Conservation (phyloP, 2,888 invertebrate genomes). For the Miltochrista miniata region DNA sequence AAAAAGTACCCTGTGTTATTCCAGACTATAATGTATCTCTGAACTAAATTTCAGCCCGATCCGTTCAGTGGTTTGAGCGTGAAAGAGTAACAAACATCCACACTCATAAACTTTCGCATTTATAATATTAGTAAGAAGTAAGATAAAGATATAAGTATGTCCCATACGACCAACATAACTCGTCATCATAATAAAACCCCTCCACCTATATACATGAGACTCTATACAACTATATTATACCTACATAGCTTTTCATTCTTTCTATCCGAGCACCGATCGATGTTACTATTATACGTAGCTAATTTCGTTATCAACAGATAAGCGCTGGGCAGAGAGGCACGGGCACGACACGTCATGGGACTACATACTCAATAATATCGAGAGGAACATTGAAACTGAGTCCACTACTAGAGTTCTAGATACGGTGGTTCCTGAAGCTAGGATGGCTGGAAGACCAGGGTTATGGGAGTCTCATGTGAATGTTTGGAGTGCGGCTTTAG, state of each 20-base stretch:
- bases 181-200: too few relatives aligned
- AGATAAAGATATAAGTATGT: not conserved
- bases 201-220: too few relatives aligned
- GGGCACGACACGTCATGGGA: conserved; percentile 59
- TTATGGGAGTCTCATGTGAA: conserved; percentile 48
- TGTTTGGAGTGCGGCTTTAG: conserved; percentile 69
- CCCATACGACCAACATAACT: too few relatives aligned
- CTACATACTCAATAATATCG: conserved; percentile 38
- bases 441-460: conserved; percentile 24
- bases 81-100: too few relatives aligned
- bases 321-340: conserved; percentile 65
- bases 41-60: too few relatives aligned
- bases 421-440: conserved; percentile 43
- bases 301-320: conserved; percentile 78
- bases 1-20: too few relatives aligned
- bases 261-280: conserved; percentile 58
- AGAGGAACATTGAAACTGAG: conserved; percentile 28
- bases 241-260: conserved; percentile 19
- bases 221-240: too few relatives aligned
- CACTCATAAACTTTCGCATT: too few relatives aligned
- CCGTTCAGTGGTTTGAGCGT: too few relatives aligned
- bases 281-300: conserved; percentile 63
- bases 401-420: conserved; percentile 26
- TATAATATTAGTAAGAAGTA: not conserved
- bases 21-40: too few relatives aligned